phyloP scores from a whole-genome alignment of 2,888 invertebrate species.

The Cheilosia vernalis region DNA sequence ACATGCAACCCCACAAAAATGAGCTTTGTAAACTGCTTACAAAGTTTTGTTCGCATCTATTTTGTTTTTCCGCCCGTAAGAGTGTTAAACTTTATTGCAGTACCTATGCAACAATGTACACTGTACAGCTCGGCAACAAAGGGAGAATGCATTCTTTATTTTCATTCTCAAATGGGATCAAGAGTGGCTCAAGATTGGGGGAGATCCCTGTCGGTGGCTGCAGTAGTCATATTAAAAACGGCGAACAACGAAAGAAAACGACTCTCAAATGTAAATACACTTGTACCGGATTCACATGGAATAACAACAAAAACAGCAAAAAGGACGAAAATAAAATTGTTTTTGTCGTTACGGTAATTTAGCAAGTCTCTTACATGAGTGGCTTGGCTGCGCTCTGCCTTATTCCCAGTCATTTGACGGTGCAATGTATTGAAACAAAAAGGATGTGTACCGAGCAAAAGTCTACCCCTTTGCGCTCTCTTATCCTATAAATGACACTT shows the following conservation, averaged over 20 bases:
- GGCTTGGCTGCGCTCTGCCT: constrained; percentile 12
- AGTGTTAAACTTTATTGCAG: constrained; percentile 66
- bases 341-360: constrained; percentile 53
- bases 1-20: neutral
- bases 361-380: constrained; percentile 37
- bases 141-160: constrained; percentile 40
- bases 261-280: constrained; percentile 53
- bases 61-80: constrained; percentile 46
- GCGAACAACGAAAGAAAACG: constrained; percentile 2
- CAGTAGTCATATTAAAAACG: constrained; percentile 7
- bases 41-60: constrained; percentile 35
- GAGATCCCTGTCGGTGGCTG: neutral
- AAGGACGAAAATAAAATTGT: constrained; percentile 34
- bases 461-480: constrained; percentile 30
- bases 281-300: constrained; percentile 17
- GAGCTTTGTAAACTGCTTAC: constrained; percentile 12
- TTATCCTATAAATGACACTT: constrained; percentile 54
- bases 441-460: constrained; percentile 38
- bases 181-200: constrained; percentile 57
- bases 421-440: constrained; percentile 51
- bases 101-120: constrained; percentile 7
- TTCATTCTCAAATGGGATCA: constrained; percentile 56
- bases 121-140: neutral
- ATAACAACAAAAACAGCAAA: neutral
- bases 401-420: constrained; percentile 44